Evolutionary conservation across 2,113 vertebrate genomes (phyloP), one percentile per base, ranked within the genome.

Genomic region (Arothron firmamentum): DNA sequence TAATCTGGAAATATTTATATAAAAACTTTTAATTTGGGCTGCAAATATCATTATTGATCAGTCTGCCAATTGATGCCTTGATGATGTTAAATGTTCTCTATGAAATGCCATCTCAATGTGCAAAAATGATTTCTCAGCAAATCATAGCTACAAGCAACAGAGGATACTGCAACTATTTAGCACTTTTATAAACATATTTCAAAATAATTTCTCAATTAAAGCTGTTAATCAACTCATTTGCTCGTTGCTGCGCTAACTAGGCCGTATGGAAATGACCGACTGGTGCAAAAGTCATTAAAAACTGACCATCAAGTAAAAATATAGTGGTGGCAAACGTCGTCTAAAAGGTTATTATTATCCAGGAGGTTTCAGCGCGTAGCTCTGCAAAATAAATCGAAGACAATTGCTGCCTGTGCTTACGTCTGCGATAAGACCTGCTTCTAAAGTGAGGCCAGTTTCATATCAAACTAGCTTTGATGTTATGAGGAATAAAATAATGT

Each of bases 321-420:
- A 7, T 28, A 28, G 25, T 5, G 6, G 25, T 28, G 25, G 25
- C 25, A 28, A 28, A 28, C 25, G 25, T 28, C 25, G 25, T 28
- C 25, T 28, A 28, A 28, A 28, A 28, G 25, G 25, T 28, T 28
- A 28, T 28, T 28, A 28, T 28, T 7, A 28, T 28, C 25, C 25
- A 28, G 25, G 25, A 28, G 25, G 25, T 28, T 28, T 12, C 4
- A 17, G 11, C 14, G 5, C 17, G 21, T n/a, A 52, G 18, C 19
- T 20, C n/a, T 0, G 15, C 55, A 45, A 56, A 34, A 47, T 23
- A 47, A 53, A 57, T 21, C 17, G 17, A 53, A 0, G 6, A n/a
- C 59, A 75, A 65, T 63, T 45, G 34, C 52, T 58, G 61, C 53
- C 58, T 56, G 25, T 25, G 25, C 25, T 25, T 25, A 25, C 25